Evolutionary conservation across 2,113 vertebrate species (phyloP).

Genomic region (Zootoca vivipara): DNA sequence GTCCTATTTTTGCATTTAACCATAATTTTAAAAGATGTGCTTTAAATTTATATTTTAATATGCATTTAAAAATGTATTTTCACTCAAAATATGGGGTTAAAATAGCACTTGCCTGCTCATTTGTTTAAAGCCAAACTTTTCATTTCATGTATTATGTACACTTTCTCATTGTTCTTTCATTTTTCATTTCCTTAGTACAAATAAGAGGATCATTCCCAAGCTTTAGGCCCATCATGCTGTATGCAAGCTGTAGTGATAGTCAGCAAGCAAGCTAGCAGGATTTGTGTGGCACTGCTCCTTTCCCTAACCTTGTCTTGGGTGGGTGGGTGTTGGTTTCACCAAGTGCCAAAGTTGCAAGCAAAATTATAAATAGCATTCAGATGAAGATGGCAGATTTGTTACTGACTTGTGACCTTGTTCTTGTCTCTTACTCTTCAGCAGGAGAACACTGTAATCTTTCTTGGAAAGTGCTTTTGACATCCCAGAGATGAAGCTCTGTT

Average conservation of each 20-base stretch:
- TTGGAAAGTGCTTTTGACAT: conserved; percentile 68
- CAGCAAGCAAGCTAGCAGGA: not conserved
- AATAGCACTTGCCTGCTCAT: not conserved
- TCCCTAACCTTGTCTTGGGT: not conserved
- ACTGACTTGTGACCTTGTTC: conserved; percentile 66
- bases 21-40: too few relatives aligned
- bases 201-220: not conserved
- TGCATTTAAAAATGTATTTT: too few relatives aligned
- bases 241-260: not conserved
- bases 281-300: not conserved
- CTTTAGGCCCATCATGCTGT: not conserved
- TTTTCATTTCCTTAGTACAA: not conserved
- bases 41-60: too few relatives aligned
- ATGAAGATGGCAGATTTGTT: conserved; percentile 52
- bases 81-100: too few relatives aligned
- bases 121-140: not conserved
- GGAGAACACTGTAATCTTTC: conserved; percentile 61
- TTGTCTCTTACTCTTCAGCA: conserved; percentile 48
- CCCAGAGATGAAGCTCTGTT: conserved; percentile 59
- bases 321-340: not conserved
- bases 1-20: too few relatives aligned
- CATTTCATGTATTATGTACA: not conserved
- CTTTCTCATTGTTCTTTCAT: not conserved
- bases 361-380: conserved; percentile 65
- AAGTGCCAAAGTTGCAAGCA: conserved; percentile 59